Percentiles rank a stretch among this genome's conserved stretches.
These are phyloP conservation scores for Aporophyla lueneburgensis DNA, from an alignment of 2,888 invertebrate species.

Conservation along the genomic window DNA sequence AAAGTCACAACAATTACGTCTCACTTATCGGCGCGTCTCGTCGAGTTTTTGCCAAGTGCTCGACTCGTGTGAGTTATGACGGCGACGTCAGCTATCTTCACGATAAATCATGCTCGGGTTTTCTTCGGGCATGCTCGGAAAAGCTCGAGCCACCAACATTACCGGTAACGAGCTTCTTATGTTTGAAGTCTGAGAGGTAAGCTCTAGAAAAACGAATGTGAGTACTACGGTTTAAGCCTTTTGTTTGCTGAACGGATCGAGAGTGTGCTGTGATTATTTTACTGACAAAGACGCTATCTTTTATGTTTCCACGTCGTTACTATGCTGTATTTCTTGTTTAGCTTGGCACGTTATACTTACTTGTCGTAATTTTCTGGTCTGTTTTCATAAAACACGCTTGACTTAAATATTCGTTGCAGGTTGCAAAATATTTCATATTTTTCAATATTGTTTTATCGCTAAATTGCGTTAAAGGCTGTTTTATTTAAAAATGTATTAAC, in stretches of 20 bases:
- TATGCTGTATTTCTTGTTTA: conserved; percentile 31
- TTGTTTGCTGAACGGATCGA: conserved; percentile 39
- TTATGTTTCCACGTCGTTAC: conserved; percentile 12
- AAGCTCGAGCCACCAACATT: conserved; percentile 71
- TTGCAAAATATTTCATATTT: neutral
- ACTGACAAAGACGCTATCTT: conserved; percentile 19
- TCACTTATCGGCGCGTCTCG: conserved; percentile 78
- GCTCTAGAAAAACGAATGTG: conserved; percentile 38
- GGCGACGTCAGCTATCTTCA: conserved; percentile 79
- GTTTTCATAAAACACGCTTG: neutral
- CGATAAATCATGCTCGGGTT: conserved; percentile 78
- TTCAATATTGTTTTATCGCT: neutral
- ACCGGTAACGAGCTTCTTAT: conserved; percentile 79
- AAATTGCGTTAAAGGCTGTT: no score
- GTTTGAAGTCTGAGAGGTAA: conserved; percentile 53
- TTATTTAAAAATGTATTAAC: neutral
- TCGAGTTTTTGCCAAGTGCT: conserved; percentile 76
- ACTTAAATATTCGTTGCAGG: neutral
- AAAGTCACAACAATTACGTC: conserved; percentile 80
- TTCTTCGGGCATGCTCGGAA: conserved; percentile 68
- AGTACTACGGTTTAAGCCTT: conserved; percentile 24
- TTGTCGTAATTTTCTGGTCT: conserved; percentile 7
- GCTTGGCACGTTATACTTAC: conserved; percentile 21
- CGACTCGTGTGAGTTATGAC: conserved; percentile 82
- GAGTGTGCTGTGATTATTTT: conserved; percentile 26